Evolutionary conservation across 2,888 invertebrate species (phyloP).

Genomic region (Lathronympha strigana): DNA sequence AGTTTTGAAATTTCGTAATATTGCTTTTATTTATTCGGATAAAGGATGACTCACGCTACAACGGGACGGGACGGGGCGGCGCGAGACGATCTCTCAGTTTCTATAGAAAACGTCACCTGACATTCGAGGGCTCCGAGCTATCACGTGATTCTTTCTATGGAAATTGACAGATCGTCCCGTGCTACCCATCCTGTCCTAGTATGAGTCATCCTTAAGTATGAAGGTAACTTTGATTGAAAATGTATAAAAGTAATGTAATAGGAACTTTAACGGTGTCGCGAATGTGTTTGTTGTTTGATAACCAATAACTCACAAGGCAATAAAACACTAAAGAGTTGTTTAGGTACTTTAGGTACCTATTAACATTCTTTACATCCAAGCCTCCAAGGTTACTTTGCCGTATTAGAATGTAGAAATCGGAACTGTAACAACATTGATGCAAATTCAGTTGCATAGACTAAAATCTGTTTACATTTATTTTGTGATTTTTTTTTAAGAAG

Average conservation of each 20-base stretch:
- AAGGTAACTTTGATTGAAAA: not conserved
- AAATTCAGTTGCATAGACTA: not conserved
- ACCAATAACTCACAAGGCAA: constrained; percentile 5
- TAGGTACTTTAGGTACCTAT: not conserved
- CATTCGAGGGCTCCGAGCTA: too few relatives aligned
- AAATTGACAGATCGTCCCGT: too few relatives aligned
- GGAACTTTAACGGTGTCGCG: not conserved
- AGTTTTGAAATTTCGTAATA: too few relatives aligned
- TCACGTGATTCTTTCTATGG: too few relatives aligned
- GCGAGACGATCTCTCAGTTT: too few relatives aligned
- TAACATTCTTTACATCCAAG: constrained; percentile 5
- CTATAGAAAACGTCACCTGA: too few relatives aligned
- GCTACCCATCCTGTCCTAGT: too few relatives aligned
- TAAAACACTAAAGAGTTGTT: not conserved
- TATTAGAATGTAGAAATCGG: constrained; percentile 12
- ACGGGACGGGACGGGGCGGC: too few relatives aligned
- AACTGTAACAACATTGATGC: not conserved
- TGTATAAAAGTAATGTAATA: not conserved
- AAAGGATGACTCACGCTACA: too few relatives aligned
- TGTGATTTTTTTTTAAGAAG: not conserved
- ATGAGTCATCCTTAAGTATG: too few relatives aligned
- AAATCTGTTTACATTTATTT: not conserved
- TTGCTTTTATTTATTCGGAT: not conserved
- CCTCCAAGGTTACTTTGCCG: not conserved
- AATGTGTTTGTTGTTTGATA: not conserved